These are phyloP conservation scores for Leptopilina myrica DNA, from an alignment of 2,888 invertebrate species.

Conservation along the genomic window DNA sequence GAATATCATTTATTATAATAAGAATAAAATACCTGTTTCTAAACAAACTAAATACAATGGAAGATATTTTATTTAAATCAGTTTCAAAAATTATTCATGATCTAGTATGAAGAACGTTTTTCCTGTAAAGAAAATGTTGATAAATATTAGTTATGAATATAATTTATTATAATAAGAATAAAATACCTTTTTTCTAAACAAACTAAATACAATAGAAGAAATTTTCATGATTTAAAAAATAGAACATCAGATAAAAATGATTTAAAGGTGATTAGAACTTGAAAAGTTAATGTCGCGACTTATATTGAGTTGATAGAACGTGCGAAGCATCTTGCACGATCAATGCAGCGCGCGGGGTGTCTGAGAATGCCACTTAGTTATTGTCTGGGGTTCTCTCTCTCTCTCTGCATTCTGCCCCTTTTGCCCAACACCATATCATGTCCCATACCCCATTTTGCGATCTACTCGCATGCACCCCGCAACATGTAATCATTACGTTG, in stretches of 20 bases:
- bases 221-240: not conserved
- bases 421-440: conserved; percentile 26
- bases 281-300: conserved; percentile 64
- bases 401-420: conserved; percentile 54
- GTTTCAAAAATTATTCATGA: too few species aligned
- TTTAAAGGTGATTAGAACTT: conserved; percentile 57
- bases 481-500: conserved; percentile 13
- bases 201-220: not conserved
- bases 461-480: conserved; percentile 14
- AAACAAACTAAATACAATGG: not conserved
- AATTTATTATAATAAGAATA: too few species aligned
- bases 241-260: conserved; percentile 25
- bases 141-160: too few species aligned
- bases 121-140: too few species aligned
- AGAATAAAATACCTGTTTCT: too few species aligned
- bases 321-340: conserved; percentile 58
- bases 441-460: not conserved
- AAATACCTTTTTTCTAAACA: not conserved
- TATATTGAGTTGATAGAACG: conserved; percentile 51
- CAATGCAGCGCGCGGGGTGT: conserved; percentile 62
- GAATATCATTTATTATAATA: too few species aligned
- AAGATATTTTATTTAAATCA: not conserved
- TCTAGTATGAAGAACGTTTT: too few species aligned
- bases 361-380: conserved; percentile 71
- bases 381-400: conserved; percentile 61